Percentiles rank a stretch among this genome's conserved stretches.
phyloP scores from a whole-genome alignment of 2,888 invertebrate genomes.

The Tipula confusa region DNA sequence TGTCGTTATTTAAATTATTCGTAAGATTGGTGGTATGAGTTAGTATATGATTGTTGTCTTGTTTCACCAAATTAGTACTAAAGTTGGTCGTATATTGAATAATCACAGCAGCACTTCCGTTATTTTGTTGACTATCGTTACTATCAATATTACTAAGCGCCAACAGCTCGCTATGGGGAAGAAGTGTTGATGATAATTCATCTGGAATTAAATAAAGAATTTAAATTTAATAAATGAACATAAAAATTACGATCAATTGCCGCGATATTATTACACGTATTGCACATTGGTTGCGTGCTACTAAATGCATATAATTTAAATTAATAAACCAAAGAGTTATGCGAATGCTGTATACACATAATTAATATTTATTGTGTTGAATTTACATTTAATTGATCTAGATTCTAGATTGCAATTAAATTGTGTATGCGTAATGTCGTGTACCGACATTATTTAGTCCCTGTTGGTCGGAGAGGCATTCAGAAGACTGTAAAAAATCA shows the following conservation, averaged over 20 bases:
- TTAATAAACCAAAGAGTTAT: not conserved
- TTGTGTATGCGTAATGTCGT: not conserved
- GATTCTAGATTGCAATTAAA: not conserved
- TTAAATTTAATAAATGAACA: not conserved
- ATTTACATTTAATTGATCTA: not conserved
- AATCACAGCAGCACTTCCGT: not conserved
- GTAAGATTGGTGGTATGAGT: not conserved
- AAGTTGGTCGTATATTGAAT: not conserved
- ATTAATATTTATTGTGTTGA: not conserved
- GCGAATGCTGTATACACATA: not conserved
- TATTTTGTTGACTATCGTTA: no score
- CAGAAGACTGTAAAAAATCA: no score
- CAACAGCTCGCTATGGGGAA: not conserved
- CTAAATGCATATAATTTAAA: constrained; percentile 7
- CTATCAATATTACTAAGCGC: not conserved
- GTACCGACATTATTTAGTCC: no score
- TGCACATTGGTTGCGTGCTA: not conserved
- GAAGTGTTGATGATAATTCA: not conserved
- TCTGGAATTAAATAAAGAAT: not conserved
- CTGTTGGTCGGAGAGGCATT: no score
- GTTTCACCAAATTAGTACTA: not conserved
- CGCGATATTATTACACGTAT: not conserved
- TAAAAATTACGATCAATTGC: not conserved
- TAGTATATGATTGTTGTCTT: not conserved
- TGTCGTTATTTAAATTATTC: not conserved